A percentile compares a stretch with the other conserved stretches of the same genome.
These are phyloP conservation scores for Cinara cedri DNA, from an alignment of 2,888 invertebrate genomes.

Conservation along the genomic window DNA sequence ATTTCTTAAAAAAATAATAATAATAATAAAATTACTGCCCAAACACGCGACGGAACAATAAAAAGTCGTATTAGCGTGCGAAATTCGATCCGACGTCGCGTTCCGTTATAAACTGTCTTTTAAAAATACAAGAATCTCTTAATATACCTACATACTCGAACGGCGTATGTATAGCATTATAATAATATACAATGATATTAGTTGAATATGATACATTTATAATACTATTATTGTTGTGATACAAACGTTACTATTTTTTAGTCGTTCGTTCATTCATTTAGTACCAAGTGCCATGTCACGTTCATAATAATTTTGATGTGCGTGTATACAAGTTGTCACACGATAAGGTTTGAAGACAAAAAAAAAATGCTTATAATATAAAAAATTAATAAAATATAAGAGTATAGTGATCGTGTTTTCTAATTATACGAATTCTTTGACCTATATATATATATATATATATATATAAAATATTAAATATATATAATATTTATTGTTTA, in stretches of 20 bases:
- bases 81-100: slow-evolving; percentile 14
- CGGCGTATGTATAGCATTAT: too few species aligned
- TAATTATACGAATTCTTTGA: background rate
- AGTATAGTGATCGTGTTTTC: background rate
- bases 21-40: background rate
- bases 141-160: background rate
- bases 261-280: slow-evolving; percentile 1
- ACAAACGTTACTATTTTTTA: slow-evolving; percentile 5
- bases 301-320: background rate
- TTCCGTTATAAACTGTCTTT: slow-evolving; percentile 9
- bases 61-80: slow-evolving; percentile 11
- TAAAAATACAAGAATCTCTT: background rate
- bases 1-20: slow-evolving; percentile 2
- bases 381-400: background rate
- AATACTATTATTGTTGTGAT: background rate
- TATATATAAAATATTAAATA: too few species aligned
- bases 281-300: background rate
- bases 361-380: background rate
- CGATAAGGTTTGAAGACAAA: background rate
- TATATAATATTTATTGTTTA: too few species aligned
- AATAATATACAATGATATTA: too few species aligned
- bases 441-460: background rate
- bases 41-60: slow-evolving; percentile 37
- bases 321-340: background rate
- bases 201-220: too few species aligned